These are phyloP conservation scores for Sinodicranocentrus sp. DNA, from an alignment of 2,888 invertebrate species.

Conservation along the genomic window DNA sequence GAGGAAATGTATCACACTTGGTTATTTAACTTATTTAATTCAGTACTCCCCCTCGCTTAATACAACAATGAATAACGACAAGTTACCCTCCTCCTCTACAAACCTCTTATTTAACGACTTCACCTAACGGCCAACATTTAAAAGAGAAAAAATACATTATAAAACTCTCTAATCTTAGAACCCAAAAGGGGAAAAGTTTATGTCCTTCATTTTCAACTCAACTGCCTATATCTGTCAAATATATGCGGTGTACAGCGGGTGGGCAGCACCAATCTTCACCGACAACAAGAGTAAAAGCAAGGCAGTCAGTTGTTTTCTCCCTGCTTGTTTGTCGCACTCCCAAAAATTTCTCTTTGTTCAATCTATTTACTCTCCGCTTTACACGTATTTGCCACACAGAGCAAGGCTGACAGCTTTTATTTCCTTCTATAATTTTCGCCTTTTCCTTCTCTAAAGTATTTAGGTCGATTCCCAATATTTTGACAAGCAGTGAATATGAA, in stretches of 20 bases:
- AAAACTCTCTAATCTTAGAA: no score
- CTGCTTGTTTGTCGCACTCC: neutral
- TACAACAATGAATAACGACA: no score
- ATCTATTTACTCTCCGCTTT: neutral
- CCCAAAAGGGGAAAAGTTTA: no score
- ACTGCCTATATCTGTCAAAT: constrained; percentile 29
- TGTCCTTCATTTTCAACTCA: constrained; percentile 22
- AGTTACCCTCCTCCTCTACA: no score
- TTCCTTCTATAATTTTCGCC: constrained; percentile 34
- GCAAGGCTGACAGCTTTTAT: constrained; percentile 29
- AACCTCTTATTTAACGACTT: no score
- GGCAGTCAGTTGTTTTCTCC: neutral
- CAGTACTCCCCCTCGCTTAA: no score
- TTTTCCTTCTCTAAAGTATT: constrained; percentile 5
- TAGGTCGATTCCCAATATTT: constrained; percentile 46
- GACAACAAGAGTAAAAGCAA: neutral
- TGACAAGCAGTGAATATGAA: constrained; percentile 53
- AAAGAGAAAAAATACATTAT: no score
- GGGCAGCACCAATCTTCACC: constrained; percentile 4
- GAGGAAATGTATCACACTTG: no score
- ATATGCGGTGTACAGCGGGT: constrained; percentile 22
- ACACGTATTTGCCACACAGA: constrained; percentile 2
- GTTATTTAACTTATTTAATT: no score
- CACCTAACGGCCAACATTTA: no score
- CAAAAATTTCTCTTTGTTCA: neutral